Evolutionary conservation across 2,113 vertebrate genomes (phyloP).

Genomic region (Gila orcuttii): DNA sequence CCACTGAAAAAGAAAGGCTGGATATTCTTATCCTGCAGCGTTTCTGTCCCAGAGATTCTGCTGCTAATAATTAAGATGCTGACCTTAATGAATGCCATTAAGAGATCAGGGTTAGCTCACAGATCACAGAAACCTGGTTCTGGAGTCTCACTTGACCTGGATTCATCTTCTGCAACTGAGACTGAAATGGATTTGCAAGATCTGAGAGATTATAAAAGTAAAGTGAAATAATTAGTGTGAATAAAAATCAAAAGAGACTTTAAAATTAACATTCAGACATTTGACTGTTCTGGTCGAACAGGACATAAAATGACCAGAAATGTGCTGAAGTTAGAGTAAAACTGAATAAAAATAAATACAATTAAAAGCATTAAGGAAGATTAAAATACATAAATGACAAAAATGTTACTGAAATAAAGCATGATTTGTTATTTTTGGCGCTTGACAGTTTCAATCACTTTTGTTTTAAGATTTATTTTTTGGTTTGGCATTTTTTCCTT

Average conservation of each 20-base stretch:
- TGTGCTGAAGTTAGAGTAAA: too few species aligned
- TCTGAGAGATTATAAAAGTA: background rate
- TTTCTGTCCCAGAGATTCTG: background rate
- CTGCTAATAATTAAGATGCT: slow-evolving; percentile 52
- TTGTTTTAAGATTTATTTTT: too few species aligned
- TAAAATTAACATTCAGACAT: too few species aligned
- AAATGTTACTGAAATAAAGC: too few species aligned
- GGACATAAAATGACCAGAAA: background rate
- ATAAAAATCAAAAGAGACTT: too few species aligned
- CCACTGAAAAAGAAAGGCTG: slow-evolving; percentile 63
- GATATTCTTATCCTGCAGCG: slow-evolving; percentile 15
- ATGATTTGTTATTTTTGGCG: background rate
- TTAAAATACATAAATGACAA: too few species aligned
- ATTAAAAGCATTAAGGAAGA: too few species aligned
- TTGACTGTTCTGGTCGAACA: background rate
- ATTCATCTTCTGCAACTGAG: background rate
- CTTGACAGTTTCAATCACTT: background rate
- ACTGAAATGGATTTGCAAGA: background rate
- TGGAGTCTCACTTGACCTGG: background rate
- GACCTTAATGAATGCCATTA: slow-evolving; percentile 64
- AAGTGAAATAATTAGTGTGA: too few species aligned
- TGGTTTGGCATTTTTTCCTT: too few species aligned
- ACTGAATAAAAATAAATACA: too few species aligned
- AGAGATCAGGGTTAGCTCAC: slow-evolving; percentile 56
- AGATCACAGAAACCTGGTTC: background rate